Evolutionary conservation across 2,888 invertebrate species (phyloP), one percentile per base, ranked within the genome.

Genomic region (Caenorhabditis wallacei): DNA sequence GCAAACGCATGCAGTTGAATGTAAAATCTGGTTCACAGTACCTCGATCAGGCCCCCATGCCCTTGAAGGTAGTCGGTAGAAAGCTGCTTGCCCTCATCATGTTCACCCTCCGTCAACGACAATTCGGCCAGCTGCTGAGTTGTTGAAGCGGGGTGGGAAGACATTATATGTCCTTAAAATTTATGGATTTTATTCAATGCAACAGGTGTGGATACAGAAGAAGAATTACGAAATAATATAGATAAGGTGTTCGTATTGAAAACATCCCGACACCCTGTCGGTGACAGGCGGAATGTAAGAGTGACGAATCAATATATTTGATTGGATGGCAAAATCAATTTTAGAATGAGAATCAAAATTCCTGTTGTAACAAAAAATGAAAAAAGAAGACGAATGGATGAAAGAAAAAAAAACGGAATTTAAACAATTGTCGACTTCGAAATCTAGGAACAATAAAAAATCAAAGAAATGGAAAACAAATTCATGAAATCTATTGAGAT

Each of bases 41-140:
- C 84, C 80, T 70, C 68, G 48, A 84, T 56, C 18, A 80, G 56
- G 22, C 43, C 68, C 20, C 68, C 76, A 37, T 57, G 72, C 54
- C 61, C 70, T 48, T 76, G 51, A 61, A 80, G 53, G 71, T 80
- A 80, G 68, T 69, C 76, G 26, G 4, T 20, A 18, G 80, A 84
- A 69, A 80, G 72, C 71, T 70, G 76, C 51, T 75, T 75, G 71
- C 64, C 64, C 54, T 68, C 68, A 54, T 72, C 75, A 66, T 80
- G 59, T 85, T 89, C 76, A 64, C 80, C 78, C 59, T 87, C 83
- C 16, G 81, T 81, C 48, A 90, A 61, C 18, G 90, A 83, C 72
- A 90, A 80, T 64, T 87, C 88, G 18, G 90, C 88, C 85, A 90
- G 84, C 75, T 90, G 75, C 69, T 89, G 80, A 63, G 84, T 80